Evolutionary conservation across 2,113 vertebrate genomes (phyloP).

Genomic region (Conger conger): DNA sequence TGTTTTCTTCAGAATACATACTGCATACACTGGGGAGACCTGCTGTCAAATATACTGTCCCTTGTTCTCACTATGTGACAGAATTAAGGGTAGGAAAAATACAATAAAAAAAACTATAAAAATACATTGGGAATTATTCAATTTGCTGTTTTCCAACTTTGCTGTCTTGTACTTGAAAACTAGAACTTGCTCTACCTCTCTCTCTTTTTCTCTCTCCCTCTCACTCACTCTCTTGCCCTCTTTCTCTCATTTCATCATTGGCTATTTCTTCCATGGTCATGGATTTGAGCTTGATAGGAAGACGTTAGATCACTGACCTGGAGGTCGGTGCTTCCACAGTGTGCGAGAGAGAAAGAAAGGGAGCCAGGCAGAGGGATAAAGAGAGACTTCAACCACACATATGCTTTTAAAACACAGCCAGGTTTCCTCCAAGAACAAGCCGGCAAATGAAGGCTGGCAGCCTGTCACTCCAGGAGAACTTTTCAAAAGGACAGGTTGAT

Average conservation of each 20-base stretch:
- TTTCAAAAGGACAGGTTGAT: background rate
- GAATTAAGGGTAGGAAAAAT: background rate
- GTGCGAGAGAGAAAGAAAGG: background rate
- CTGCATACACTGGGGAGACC: background rate
- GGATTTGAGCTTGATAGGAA: background rate
- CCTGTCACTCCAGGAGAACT: background rate
- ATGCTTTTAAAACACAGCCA: background rate
- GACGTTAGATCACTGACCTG: background rate
- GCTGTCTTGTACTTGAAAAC: too few species aligned
- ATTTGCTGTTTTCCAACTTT: background rate
- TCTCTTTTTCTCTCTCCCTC: conserved; percentile 23
- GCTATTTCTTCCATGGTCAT: background rate
- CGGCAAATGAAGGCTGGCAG: background rate
- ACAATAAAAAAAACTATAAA: background rate
- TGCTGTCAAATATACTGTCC: background rate
- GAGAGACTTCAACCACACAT: background rate
- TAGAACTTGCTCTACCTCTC: conserved; percentile 10
- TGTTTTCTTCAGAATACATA: background rate
- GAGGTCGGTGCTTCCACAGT: background rate
- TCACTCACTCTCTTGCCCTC: conserved; percentile 19
- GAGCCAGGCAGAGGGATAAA: background rate
- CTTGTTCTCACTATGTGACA: background rate
- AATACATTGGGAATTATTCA: background rate
- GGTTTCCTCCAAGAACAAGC: background rate
- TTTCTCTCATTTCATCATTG: conserved; percentile 34